Evolutionary conservation across 1,140 invertebrate genomes (phyloP), one percentile per base, ranked within the genome.

Genomic region (Latrodectus geometricus): DNA sequence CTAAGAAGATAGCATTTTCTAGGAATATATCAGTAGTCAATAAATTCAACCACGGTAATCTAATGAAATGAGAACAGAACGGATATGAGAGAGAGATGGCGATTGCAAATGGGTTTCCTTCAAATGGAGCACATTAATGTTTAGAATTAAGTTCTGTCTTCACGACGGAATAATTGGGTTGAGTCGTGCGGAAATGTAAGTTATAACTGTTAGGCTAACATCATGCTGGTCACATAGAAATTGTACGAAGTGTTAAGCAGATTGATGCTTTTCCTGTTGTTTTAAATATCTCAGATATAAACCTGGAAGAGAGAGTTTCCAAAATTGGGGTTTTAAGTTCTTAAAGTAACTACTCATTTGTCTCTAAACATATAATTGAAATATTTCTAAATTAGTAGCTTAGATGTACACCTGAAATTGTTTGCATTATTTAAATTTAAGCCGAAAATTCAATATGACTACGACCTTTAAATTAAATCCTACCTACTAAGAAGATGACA

Each of bases 111-210:
- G 23, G 61, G 17, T 68, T 65, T 68, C 48, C 65, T 79, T 69
- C 65, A n/a, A 79, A 79, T 68, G 35, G 77, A 52, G 56, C 77
- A 17, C 65, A 79, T 79, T 79, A 69, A 79, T n/a, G 65, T 35
- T 79, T 11, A 79, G 23, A 79, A 79, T 79, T 79, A 79, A 79
- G 77, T 52, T 65, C 35, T 12, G 35, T 69, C 35, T 79, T 69
- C 65, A 48, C 50, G 50, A n/a, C 56, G 49, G 65, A 79, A 79
- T 79, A 68, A 79, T 69, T 79, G 35, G 54, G 15, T 14, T 50
- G 23, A 14, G 8, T 48, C 49, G 48, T 20, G 69, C 12, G 21
- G 15, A 72, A 81, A 80, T 54, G 21, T 17, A 20, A 54, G 12
- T 15, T 80, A 68, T 54, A 81, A 81, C 35, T 81, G 79, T 72